Evolutionary conservation across 2,113 vertebrate genomes (phyloP), one percentile per base, ranked within the genome.

Genomic region (Alouatta palliata): DNA sequence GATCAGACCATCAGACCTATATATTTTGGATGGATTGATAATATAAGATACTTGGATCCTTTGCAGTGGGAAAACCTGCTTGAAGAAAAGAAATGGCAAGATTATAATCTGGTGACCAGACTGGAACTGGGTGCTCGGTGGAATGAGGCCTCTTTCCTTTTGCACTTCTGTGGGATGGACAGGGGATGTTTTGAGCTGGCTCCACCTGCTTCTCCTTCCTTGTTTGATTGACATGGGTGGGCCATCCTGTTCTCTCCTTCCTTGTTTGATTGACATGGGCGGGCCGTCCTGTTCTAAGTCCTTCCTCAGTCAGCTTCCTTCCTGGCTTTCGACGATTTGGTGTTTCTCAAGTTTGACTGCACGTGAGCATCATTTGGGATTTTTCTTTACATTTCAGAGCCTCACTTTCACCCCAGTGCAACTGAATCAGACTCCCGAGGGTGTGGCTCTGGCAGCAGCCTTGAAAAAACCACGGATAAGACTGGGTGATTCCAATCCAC

Each of bases 281-380:
- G 10, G 6, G 6, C 17, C 37, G 21, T 14, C 30, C 1, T 27
- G 5, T 76, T 12, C 0, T 1, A 3, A 2, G 19, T 4, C 4
- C 61, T 43, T 32, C 7, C 35, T 16, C 35, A 0, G 32, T 37
- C 70, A 37, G 14, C 9, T 49, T 32, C 49, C 9, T 49, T 32
- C 49, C 73, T 73, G n/a, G 9, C 35, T 40, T 64, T 75, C 6
- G 25, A 27, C 21, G 16, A 0, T 32, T 23, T 1, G 1, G 35
- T 8, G 87, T 2, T 81, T 82, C 58, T 91, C 52, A 10, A 0
- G 49, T 66, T n/a, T 7, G 56, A 10, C 75, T 27, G 8, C 52
- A 6, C 1, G 6, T 64, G 17, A 17, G 12, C 73, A 49, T 68
- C 20, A 32, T 10, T 49, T 37, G 30, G 14, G 17, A 1, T 32